Evolutionary conservation across 2,113 vertebrate species (phyloP).

Genomic region (Pelvicachromis taeniatus): DNA sequence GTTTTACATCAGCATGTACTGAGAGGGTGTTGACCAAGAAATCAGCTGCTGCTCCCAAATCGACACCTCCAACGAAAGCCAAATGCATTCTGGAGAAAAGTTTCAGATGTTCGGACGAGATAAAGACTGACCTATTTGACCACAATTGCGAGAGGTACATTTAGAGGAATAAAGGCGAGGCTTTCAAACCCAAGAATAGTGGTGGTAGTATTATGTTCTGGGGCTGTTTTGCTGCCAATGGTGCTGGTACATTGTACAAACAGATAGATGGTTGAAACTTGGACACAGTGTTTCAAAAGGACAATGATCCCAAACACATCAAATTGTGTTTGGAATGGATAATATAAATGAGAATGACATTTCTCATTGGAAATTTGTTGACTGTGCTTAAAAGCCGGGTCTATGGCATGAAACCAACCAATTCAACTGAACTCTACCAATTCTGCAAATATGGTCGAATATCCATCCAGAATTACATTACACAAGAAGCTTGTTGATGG

Average conservation of each 20-base stretch:
- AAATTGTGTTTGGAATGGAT: neutral
- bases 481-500: neutral
- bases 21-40: neutral
- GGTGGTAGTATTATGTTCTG: no score
- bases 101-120: neutral
- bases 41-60: neutral
- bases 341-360: neutral
- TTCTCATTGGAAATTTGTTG: neutral
- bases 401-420: neutral
- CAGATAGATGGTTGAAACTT: neutral
- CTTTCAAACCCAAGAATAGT: neutral
- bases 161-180: neutral
- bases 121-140: neutral
- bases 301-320: neutral
- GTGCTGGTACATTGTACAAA: neutral
- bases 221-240: neutral
- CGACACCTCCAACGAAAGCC: neutral
- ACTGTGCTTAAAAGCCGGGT: accelerated
- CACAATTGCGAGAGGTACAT: neutral
- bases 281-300: neutral
- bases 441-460: neutral
- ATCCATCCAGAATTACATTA: neutral
- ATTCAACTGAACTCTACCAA: neutral
- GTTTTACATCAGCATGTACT: neutral
- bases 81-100: neutral